Evolutionary conservation across 2,797 vertebrate species (phyloP).

Genomic region (Syndactyla subalaris): DNA sequence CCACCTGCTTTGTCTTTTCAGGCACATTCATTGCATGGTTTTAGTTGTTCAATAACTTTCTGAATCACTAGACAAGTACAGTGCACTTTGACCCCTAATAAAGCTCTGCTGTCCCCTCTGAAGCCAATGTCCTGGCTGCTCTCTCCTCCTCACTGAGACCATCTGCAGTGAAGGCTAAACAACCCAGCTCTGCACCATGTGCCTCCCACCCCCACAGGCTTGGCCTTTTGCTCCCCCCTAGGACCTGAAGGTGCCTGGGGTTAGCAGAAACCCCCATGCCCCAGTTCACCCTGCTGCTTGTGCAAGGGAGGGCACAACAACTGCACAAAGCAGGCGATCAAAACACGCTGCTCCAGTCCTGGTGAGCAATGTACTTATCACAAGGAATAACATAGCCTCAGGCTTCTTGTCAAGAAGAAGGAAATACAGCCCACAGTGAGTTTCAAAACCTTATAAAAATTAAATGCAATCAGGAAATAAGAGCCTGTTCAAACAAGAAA

Average conservation of each 20-base stretch:
- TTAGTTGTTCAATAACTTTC: not conserved
- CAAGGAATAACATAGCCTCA: not conserved
- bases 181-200: rapidly evolving
- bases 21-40: not conserved
- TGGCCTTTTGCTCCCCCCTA: not conserved
- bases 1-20: not conserved
- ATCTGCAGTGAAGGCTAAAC: not conserved
- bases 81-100: not conserved
- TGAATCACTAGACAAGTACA: not conserved
- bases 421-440: not conserved
- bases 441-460: not conserved
- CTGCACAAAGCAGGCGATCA: rapidly evolving
- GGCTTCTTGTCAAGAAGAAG: not conserved
- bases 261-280: not conserved
- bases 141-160: not conserved
- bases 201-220: rapidly evolving
- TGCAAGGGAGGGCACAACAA: rapidly evolving
- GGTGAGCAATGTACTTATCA: not conserved
- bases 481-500: not conserved
- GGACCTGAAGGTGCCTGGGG: too few species aligned
- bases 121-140: not conserved
- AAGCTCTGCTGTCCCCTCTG: not conserved
- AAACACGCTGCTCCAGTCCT: not conserved
- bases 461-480: not conserved
- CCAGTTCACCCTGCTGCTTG: rapidly evolving